Base-by-base conservation (phyloP, 2,888 invertebrate species). In the Mesoligia furuncula region DNA sequence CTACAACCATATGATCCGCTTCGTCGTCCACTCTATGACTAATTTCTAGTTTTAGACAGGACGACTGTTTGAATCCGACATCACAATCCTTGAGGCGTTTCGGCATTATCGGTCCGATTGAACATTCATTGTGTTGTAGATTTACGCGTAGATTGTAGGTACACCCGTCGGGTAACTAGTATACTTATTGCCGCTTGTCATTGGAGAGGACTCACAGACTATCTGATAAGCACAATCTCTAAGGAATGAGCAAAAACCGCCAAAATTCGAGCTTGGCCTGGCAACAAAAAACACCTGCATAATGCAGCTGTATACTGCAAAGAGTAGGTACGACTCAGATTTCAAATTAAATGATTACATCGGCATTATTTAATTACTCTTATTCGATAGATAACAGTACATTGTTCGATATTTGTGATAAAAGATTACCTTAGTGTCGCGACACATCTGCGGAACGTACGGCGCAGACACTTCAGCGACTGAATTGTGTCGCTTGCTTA, bases 41-140 rank as follows among this genome's bases (percentile, higher is more conserved):
- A 80, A 80, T 84, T 42, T 68, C 73, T 67, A 80, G 73, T 72
- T 81, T 72, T 62, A 80, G 80, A 81, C 48, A 59, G 57, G 45
- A 71, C 73, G 36, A 84, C 51, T 5, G n/a, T 48, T 42, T 62
- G 0, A 7, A 57, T 80, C 6, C 36, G 27, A 54, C 17, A 13
- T 54, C 15, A 27, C 27, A n/a, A 27, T 36, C 59, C 9, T 51
- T 66, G 27, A 11, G 8, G 7, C 31, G 15, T 61, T 71, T 54
- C 17, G 20, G 0, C 3, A 27, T 9, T 48, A 48, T 20, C 36
- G 20, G 13, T 11, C 0, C 11, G 15, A 65, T 42, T 42, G 1
- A 65, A 39, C 9, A 42, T 42, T 39, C 13, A 65, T 65, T 15
- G 15, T 27, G 27, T 59, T 15, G 6, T 59, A 57, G 57, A n/a